Evolutionary conservation across 2,888 invertebrate genomes (phyloP).

Genomic region (Trachelus tabidus): DNA sequence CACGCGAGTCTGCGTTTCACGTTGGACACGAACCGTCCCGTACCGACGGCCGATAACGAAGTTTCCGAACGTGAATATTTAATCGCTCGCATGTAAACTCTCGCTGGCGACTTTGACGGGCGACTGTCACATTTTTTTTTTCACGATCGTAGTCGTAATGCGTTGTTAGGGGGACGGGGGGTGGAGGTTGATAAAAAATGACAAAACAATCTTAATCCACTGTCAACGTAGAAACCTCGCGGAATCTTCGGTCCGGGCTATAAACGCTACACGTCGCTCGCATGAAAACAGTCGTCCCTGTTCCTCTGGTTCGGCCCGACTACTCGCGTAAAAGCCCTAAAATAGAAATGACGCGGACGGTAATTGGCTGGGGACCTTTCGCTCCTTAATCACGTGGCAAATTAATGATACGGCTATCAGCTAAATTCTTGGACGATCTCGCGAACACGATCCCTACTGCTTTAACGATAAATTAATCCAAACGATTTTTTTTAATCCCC

Average conservation of each 20-base stretch:
- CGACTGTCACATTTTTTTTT: neutral
- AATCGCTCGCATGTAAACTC: neutral
- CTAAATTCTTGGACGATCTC: neutral
- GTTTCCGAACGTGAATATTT: neutral
- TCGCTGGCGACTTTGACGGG: neutral
- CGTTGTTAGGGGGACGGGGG: neutral
- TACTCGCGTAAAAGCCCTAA: constrained; percentile 36
- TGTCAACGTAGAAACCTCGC: neutral
- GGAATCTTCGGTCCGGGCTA: neutral
- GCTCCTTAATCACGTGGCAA: constrained; percentile 39
- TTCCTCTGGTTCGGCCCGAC: neutral
- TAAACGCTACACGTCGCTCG: neutral
- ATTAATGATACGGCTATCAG: neutral
- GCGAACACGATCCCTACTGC: neutral
- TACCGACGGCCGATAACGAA: neutral
- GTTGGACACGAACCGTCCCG: constrained; percentile 15
- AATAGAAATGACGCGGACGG: constrained; percentile 56
- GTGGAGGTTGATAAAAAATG: neutral
- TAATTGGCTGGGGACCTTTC: constrained; percentile 38
- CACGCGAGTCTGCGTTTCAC: neutral
- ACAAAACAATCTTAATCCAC: neutral
- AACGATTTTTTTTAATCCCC: neutral
- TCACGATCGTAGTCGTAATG: neutral
- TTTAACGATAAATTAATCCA: neutral
- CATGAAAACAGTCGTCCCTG: neutral